Evolutionary conservation across 2,797 vertebrate species (phyloP), one percentile per base, ranked within the genome.

Genomic region (Botia almorhae): DNA sequence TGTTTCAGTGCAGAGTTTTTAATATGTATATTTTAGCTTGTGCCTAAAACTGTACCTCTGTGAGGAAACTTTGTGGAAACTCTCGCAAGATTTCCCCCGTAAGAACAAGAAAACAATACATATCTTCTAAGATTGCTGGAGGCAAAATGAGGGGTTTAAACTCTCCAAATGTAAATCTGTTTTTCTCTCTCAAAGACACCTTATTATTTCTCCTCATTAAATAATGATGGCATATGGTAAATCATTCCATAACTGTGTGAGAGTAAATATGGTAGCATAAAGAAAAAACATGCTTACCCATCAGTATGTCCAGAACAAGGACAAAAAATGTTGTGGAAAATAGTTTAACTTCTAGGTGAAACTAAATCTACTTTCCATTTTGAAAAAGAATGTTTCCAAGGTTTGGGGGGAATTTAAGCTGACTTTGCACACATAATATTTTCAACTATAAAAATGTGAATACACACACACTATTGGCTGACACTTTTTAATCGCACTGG

Each of bases 291-390:
- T 1, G 14, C 58, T 75, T 50, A 56, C 67, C 55, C 26, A 21
- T 39, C 56, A 36, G 68, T 19, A 55, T 19, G 17, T 43, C 48
- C 2, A 60, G 33, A 29, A 16, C 11, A 14, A 71, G 14, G 29
- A 3, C 21, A 43, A 63, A 17, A 75, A 63, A 13, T 19, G 23
- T 14, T 46, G 11, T 39, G 8, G 16, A 50, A 39, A 13, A 39
- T 21, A 69, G 21, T 7, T 33, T 26, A 58, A 21, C 43, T 23
- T 51, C 7, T 17, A 63, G 17, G 43, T 68, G 55, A 58, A 65
- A 48, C 43, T 58, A 67, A 76, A 84, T 84, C 68, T 70, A 61
- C 73, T 72, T 84, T 84, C 61, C 72, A 63, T 76, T 23, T 84
- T 50, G 43, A 71, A 75, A 79, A 16, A 75, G 60, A 55, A 33